phyloP scores from a whole-genome alignment of 2,113 vertebrate genomes.

The Eulacestoma nigropectus region DNA sequence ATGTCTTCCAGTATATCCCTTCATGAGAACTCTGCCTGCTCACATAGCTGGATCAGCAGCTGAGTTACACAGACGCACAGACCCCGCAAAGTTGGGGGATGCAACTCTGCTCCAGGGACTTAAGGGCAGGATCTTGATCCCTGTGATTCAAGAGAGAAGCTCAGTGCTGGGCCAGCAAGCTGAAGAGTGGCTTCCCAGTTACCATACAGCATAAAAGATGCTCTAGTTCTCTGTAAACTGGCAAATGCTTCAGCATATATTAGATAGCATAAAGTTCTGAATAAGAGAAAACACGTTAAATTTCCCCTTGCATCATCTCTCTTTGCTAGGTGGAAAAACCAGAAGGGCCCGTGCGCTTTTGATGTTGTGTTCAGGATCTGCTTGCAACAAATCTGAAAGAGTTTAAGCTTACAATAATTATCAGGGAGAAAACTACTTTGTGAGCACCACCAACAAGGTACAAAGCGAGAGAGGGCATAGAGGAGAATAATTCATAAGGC shows the following conservation, averaged over 20 bases:
- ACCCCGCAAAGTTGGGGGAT: fast-evolving
- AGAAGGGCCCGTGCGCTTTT: neutral
- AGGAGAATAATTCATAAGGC: neutral
- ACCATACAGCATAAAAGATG: neutral
- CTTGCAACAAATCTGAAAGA: neutral
- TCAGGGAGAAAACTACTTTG: neutral
- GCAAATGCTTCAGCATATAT: neutral
- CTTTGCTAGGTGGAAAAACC: neutral
- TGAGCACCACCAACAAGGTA: neutral
- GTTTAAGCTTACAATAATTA: neutral
- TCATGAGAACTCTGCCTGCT: neutral
- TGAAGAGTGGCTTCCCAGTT: neutral
- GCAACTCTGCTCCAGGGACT: neutral
- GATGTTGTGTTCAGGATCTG: neutral
- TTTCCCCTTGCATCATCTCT: neutral
- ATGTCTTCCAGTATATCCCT: neutral
- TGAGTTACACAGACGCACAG: neutral
- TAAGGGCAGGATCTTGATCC: neutral
- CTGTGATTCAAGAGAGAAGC: neutral
- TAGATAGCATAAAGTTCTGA: neutral
- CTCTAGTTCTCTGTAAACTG: neutral
- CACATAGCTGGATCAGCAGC: neutral
- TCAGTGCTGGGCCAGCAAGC: neutral
- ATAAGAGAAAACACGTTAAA: neutral
- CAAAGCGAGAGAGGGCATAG: neutral